Evolutionary conservation across 2,113 vertebrate species (phyloP).

Genomic region (Notechis scutatus): DNA sequence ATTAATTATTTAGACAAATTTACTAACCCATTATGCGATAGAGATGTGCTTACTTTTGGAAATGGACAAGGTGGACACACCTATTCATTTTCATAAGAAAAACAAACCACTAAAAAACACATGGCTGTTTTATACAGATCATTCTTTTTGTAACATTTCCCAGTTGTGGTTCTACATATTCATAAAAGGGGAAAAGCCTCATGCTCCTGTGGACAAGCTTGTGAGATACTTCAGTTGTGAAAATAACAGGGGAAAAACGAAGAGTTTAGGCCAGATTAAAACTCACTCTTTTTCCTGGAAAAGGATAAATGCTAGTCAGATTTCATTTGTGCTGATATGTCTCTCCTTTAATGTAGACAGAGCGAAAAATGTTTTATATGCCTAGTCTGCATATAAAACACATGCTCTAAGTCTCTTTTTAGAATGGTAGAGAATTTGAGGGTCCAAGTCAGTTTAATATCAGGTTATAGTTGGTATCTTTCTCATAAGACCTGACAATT

Average conservation of each 20-base stretch:
- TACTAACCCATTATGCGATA: background rate
- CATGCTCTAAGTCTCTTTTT: background rate
- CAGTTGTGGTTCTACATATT: background rate
- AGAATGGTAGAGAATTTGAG: background rate
- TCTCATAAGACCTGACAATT: background rate
- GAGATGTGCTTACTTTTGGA: background rate
- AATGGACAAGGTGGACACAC: background rate
- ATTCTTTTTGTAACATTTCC: background rate
- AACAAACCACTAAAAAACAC: background rate
- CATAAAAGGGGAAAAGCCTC: background rate
- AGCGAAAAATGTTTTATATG: background rate
- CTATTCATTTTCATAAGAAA: background rate
- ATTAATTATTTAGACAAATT: background rate
- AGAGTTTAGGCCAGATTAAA: background rate
- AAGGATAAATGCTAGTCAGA: background rate
- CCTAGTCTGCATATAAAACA: background rate
- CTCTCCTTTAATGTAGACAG: background rate
- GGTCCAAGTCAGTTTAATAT: background rate
- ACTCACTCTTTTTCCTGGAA: background rate
- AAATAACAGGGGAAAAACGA: background rate
- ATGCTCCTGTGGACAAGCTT: background rate
- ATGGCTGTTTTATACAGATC: background rate
- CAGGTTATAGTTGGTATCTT: background rate
- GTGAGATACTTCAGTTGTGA: background rate
- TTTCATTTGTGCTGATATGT: background rate